Percentiles rank a stretch among this genome's conserved stretches.
phyloP scores from a whole-genome alignment of 53 echinoderm and acorn worm species.

The Crossaster papposus region DNA sequence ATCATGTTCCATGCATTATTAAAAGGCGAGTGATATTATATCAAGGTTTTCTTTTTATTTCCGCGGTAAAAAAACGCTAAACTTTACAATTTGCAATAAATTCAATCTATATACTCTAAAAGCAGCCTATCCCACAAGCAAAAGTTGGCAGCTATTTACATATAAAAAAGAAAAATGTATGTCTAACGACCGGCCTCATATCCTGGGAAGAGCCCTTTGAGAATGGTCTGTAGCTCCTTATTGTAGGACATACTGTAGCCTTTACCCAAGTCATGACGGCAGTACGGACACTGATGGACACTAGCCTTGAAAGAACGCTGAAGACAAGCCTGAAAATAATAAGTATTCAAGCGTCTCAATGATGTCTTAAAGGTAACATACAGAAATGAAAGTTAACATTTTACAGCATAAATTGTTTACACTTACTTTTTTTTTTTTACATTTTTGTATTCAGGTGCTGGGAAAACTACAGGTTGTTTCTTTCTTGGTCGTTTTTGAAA shows the following conservation, averaged over 20 bases:
- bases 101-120: too few relatives aligned
- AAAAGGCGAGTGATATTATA: too few relatives aligned
- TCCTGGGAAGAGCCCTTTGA: slow-evolving; percentile 87
- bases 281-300: slow-evolving; percentile 82
- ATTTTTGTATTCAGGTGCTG: too few relatives aligned
- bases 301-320: slow-evolving; percentile 96
- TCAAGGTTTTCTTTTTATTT: not conserved
- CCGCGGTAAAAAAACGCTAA: not conserved
- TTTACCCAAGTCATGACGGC: slow-evolving; percentile 97
- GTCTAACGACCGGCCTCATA: slow-evolving; percentile 88
- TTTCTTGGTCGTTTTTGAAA: too few relatives aligned
- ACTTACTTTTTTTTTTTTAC: too few relatives aligned
- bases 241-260: slow-evolving; percentile 83
- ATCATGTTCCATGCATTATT: too few relatives aligned
- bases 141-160: too few relatives aligned
- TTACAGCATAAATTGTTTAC: too few relatives aligned
- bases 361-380: not conserved
- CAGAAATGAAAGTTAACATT: too few relatives aligned
- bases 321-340: slow-evolving; percentile 74
- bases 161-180: not conserved
- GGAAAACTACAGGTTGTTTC: too few relatives aligned
- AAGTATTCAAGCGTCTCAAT: not conserved
- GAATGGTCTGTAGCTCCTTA: slow-evolving; percentile 72
- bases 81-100: not conserved
- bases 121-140: too few relatives aligned